Percentiles rank a stretch among this genome's conserved stretches.
phyloP scores from a whole-genome alignment of 1,140 invertebrate genomes.

The Amyelois transitella region DNA sequence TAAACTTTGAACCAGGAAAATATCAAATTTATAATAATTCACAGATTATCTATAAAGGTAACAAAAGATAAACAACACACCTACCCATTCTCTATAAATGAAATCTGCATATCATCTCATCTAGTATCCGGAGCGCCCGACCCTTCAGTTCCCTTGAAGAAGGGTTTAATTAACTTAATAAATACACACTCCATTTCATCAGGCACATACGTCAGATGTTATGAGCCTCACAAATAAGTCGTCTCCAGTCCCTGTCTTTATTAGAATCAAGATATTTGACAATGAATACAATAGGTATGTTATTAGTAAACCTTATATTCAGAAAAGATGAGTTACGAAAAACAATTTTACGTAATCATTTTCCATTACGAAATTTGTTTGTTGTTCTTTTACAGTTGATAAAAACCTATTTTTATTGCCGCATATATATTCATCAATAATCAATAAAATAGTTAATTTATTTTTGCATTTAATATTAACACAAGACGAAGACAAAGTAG shows the following conservation, averaged over 20 bases:
- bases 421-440: too few relatives aligned
- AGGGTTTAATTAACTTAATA: conserved; percentile 71
- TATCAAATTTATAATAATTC: too few relatives aligned
- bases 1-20: too few relatives aligned
- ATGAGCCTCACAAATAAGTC: conserved; percentile 33
- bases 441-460: too few relatives aligned
- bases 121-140: not conserved
- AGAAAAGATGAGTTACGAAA: not conserved
- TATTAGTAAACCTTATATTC: not conserved
- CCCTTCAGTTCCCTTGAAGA: conserved; percentile 32
- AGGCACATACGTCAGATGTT: conserved; percentile 66
- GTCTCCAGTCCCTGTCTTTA: conserved; percentile 1
- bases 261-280: not conserved
- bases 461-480: too few relatives aligned
- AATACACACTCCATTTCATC: conserved; percentile 70
- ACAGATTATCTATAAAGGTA: not conserved
- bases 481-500: too few relatives aligned
- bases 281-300: not conserved
- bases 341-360: not conserved
- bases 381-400: not conserved
- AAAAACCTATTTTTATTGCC: too few relatives aligned
- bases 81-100: not conserved
- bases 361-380: not conserved
- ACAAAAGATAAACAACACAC: not conserved
- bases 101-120: not conserved